Evolutionary conservation across 2,797 vertebrate genomes (phyloP), one percentile per base, ranked within the genome.

Genomic region (Hemibagrus guttatus): DNA sequence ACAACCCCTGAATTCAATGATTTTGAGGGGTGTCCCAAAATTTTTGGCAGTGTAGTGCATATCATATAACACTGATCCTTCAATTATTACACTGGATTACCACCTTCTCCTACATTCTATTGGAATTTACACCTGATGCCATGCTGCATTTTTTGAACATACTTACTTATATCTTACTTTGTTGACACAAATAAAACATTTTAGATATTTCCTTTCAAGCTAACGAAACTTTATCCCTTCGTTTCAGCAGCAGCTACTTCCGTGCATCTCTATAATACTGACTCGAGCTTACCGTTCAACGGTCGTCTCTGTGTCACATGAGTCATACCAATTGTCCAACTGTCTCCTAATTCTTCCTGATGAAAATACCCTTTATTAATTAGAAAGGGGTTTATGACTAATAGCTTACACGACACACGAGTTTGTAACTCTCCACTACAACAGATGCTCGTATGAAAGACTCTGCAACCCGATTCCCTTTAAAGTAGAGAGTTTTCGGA

Each of bases 391-490:
- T 75, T 75, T 68, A 66, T 87, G 89, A 87, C 59, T 87, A 84
- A 87, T 56, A 19, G 28, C 19, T 74, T 59, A 58, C 74, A 76
- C 28, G 61, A 42, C 81, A 82, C 39, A n/a, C 4, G 2, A 69
- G 74, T 81, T 64, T 81, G 85, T 61, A 86, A 71, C 74, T 31
- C 85, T 28, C 68, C 71, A 84, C 85, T 61, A 49, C 81, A 83
- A 78, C 90, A 88, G 89, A 81, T 89, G 88, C 63, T 46, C 49
- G 6, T 19, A 63, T 63, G 81, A 76, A 79, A 88, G 85, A 87
- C 56, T 82, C 86, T 86, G 85, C 61, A 81, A 85, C 79, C 85
- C 69, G 76, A 87, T 72, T 76, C 80, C 87, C 64, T 84, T 84
- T 72, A 39, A 83, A 84, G 61, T 17, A 52, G 59, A 58, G 71